Evolutionary conservation across 2,888 invertebrate species (phyloP), one percentile per base, ranked within the genome.

Genomic region (Sinodicranocentrus sp.): DNA sequence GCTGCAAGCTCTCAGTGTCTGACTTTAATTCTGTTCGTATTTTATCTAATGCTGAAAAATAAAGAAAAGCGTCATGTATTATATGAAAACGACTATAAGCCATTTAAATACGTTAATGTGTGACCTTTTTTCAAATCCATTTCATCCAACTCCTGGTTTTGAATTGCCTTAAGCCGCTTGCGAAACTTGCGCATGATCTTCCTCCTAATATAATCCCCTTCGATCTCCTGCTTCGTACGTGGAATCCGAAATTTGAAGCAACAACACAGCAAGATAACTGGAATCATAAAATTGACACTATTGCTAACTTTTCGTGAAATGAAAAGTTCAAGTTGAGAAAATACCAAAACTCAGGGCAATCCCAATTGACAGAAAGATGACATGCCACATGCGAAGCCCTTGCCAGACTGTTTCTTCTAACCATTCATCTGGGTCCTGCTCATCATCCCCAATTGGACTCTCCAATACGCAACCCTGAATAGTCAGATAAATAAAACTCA

Each of bases 161-260:
- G 94, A 88, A 97, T 95, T 88, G 94, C 93, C 89, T 94, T 93
- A 63, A 97, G 91, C 89, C 96, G 94, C 88, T 95, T 94, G 10
- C 95, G 93, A 90, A 97, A 97, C 90, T 95, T 96, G 88, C 93
- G 93, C 0, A 96, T 94, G 65, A 97, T 94, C 90, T 94, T 95
- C 89, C 95, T 94, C 21, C 97, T 92, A 89, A 95, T 94, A 91
- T 95, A 97, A 91, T 98, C 97, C 0, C 97, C 97, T 90, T 97
- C 97, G 86, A 98, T 98, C 91, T 98, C 97, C 91, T 97, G 97
- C 90, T 97, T 97, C 0, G 98, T 98, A 73, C 98, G 93, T 0
- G 98, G 98, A 88, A 98, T 95, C 44, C 98, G 94, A 91, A 97
- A 96, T 87, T 95, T 95, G 89, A 97, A 93, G 90, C 97, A 97